These are phyloP conservation scores for Bombus confusus DNA, from an alignment of 1,140 invertebrate genomes.

Conservation along the genomic window DNA sequence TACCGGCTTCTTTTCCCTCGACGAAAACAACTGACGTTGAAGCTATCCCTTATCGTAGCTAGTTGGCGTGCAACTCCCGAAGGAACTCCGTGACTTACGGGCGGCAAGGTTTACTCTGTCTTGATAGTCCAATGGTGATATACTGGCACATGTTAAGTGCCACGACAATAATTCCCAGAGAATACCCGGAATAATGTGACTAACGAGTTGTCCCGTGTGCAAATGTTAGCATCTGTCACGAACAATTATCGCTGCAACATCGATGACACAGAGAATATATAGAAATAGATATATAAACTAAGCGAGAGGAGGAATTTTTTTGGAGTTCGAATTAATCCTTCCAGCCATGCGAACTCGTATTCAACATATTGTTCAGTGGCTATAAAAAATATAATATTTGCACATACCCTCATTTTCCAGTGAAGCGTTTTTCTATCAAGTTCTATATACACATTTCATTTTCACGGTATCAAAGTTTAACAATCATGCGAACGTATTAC, in stretches of 20 bases:
- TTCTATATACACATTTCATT: too few species aligned
- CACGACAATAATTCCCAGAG: conserved; percentile 32
- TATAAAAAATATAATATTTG: too few species aligned
- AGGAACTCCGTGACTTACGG: conserved; percentile 43
- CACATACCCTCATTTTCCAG: too few species aligned
- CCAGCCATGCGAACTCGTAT: too few species aligned
- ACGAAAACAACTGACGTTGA: conserved; percentile 8
- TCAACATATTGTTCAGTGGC: too few species aligned
- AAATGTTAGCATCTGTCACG: conserved; percentile 2
- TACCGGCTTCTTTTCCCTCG: neutral
- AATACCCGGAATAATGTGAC: conserved; percentile 6
- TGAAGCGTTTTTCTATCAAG: too few species aligned
- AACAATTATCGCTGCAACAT: neutral
- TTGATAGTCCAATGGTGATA: conserved; percentile 47
- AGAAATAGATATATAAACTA: too few species aligned
- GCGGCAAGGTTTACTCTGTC: conserved; percentile 14
- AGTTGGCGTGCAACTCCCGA: conserved; percentile 13
- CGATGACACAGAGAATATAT: neutral
- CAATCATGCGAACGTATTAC: too few species aligned
- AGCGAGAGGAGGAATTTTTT: too few species aligned
- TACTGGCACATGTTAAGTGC: conserved; percentile 31
- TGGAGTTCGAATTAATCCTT: too few species aligned
- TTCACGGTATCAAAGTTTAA: too few species aligned
- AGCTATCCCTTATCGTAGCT: conserved; percentile 9
- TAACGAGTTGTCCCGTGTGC: conserved; percentile 32